Base-by-base conservation (phyloP, 1,140 invertebrate genomes). In the Schlechtendalia chinensis region DNA sequence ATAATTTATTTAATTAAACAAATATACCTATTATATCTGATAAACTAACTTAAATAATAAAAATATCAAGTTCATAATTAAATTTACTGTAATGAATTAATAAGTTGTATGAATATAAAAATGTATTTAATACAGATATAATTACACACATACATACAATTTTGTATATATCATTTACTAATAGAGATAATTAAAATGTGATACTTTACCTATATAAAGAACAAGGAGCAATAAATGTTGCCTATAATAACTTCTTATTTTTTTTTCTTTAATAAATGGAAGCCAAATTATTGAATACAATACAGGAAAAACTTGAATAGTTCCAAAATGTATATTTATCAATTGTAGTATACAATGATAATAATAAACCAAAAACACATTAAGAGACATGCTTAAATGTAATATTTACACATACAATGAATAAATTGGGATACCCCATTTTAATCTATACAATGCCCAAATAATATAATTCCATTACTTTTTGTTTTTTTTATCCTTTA, bases 151-250 rank as follows among this genome's bases (percentile, higher is more conserved):
- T 5, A 22, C 8, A 45, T 17, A 47, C 27, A 53, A 29, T 5
- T 39, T 11, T 22, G n/a, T 54, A 54, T 47, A 67, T 54, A 71
- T 27, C 19, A 72, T 72, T 54, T 27, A 54, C 17, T 72, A 24
- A 72, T 72, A 72, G 47, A 53, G 47, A 53, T 71, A 71, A 53
- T 71, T 54, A 72, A 69, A 72, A 72, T 29, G 8, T 17, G 29
- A 72, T 54, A 72, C 50, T 29, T 53, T 72, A 72, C 50, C 50
- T 19, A 72, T 72, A 12, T 22, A 22, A 67, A 32, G 8, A 53
- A 71, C 5, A 58, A 45, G 14, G 16, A 29, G 19, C 3, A 11
- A 71, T 6, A 29, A 32, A 54, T 27, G 14, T 11, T 71, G 10
- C 17, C 69, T 72, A 54, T 54, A 32, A 19, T 54, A 29, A 54